Evolutionary conservation across 2,113 vertebrate genomes (phyloP).

Genomic region (Anoura caudifer): DNA sequence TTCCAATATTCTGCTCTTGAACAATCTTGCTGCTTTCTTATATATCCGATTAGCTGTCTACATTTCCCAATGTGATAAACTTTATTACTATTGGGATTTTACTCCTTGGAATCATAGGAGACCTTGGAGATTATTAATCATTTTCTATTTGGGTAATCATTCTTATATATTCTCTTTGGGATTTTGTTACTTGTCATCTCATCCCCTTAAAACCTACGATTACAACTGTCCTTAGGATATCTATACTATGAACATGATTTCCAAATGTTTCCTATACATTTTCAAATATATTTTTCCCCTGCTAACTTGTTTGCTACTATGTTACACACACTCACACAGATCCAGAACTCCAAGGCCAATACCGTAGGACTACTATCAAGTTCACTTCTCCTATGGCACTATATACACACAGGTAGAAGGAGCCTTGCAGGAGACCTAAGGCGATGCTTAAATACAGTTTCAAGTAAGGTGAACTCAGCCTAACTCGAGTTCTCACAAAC

Average conservation of each 20-base stretch:
- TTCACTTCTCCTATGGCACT: accelerated
- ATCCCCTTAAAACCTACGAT: slow-evolving; percentile 13
- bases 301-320: not conserved
- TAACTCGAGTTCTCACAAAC: not conserved
- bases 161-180: not conserved
- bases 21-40: not conserved
- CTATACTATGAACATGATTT: not conserved
- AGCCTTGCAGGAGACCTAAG: not conserved
- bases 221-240: not conserved
- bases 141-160: not conserved
- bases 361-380: not conserved
- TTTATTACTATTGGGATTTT: not conserved
- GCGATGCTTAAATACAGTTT: not conserved
- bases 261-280: not conserved
- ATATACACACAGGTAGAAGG: not conserved
- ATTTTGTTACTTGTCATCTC: slow-evolving; percentile 2
- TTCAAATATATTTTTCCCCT: not conserved
- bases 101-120: not conserved
- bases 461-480: not conserved
- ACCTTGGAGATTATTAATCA: not conserved
- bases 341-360: not conserved
- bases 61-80: not conserved
- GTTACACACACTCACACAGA: not conserved
- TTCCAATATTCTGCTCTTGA: slow-evolving; percentile 20
- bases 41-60: not conserved